Evolutionary conservation across 2,113 vertebrate genomes (phyloP).

Genomic region (Chionodraco myersi): DNA sequence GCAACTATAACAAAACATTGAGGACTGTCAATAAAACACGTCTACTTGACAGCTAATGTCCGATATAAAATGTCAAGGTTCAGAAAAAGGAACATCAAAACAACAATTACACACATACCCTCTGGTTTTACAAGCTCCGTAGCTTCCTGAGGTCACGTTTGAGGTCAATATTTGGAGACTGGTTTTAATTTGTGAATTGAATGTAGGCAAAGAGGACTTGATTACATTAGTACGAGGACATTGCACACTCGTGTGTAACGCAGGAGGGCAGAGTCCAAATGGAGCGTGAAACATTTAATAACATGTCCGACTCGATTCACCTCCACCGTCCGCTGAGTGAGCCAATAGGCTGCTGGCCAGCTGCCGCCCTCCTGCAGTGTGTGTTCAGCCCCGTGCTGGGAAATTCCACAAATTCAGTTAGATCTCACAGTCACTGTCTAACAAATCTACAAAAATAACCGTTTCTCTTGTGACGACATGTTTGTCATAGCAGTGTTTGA

Average conservation of each 20-base stretch:
- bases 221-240: background rate
- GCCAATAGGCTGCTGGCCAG: conserved; percentile 39
- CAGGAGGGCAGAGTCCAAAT: background rate
- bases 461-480: too few species aligned
- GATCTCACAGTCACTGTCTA: background rate
- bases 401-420: conserved; percentile 17
- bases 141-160: background rate
- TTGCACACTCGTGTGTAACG: conserved; percentile 28
- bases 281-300: conserved; percentile 24
- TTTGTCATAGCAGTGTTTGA: background rate
- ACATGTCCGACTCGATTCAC: conserved; percentile 2
- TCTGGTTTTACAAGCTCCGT: background rate
- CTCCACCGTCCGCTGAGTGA: conserved; percentile 10
- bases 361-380: conserved; percentile 42
- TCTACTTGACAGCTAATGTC: background rate
- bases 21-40: too few species aligned
- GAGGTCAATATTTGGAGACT: background rate
- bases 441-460: too few species aligned
- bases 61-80: background rate
- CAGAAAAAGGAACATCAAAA: background rate
- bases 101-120: background rate
- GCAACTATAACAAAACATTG: background rate
- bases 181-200: background rate
- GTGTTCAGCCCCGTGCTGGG: conserved; percentile 33
- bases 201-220: background rate